Base-by-base conservation (phyloP, 2,888 invertebrate species). In the Trisateles emortualis region DNA sequence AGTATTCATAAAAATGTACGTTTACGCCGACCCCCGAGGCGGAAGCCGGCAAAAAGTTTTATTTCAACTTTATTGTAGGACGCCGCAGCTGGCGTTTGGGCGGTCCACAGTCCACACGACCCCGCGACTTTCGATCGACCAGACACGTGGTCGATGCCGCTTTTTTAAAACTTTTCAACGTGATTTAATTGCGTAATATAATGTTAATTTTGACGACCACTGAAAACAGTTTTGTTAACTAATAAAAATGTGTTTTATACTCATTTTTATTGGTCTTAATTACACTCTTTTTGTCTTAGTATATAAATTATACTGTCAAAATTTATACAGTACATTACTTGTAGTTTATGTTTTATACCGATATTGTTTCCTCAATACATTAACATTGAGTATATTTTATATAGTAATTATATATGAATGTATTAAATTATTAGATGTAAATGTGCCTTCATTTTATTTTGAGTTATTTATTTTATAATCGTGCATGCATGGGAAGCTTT, bases 1-100 rank as follows among this genome's bases (percentile, higher is more conserved):
- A 84, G 85, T 86, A 83, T 87, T 83, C 84, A 87, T 86, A 87
- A 86, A 86, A 84, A 77, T 72, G 72, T 68, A 59, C 74, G 69
- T 75, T 76, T 68, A 75, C 74, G 53, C 62, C 73, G 74, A 72
- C 71, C 74, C 73, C 67, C 59, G 66, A 68, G 59, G 72, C 80
- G 80, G 80, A 79, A 78, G 72, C 63, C 57, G 61, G 71, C 69
- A 72, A 76, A 75, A 79, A 74, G 66, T 78, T 75, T 79, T 79
- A 80, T 83, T 80, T 76, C 65, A 63, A 76, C 81, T 81, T 79
- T 74, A 78, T 74, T 71, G 68, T 75, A 70, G 64, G 59, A 68
- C 64, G 59, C 60, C 67, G 69, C 86, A 84, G 84, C 86, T 85
- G 85, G 78, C 68, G 73, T 72, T 77, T 72, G 65, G 78, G 74